A percentile compares a stretch with the other conserved stretches of the same genome.
Conservation (phyloP, 2,888 invertebrate genomes). For the Tholera decimalis region DNA sequence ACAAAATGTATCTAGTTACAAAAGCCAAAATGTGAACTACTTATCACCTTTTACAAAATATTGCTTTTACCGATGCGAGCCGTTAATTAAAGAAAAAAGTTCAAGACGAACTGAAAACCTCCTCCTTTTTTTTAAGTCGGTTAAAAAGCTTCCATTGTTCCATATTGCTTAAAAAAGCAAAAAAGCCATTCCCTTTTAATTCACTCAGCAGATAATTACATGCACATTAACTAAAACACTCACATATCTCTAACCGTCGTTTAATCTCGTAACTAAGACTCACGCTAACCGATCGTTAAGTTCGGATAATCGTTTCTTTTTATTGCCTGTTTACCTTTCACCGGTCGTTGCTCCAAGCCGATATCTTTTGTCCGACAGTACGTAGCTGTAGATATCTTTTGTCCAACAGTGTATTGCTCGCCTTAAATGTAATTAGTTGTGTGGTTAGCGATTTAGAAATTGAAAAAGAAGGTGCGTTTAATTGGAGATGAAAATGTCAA, state of each 20-base stretch:
- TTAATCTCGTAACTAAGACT: constrained; percentile 40
- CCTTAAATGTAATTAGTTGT: constrained; percentile 41
- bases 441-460: constrained; percentile 22
- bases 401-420: constrained; percentile 18
- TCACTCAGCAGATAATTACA: constrained; percentile 23
- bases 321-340: constrained; percentile 70
- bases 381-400: constrained; percentile 21
- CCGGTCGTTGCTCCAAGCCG: constrained; percentile 51
- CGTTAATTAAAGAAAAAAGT: too few species aligned
- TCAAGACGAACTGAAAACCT: too few species aligned
- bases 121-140: too few species aligned
- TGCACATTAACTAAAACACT: constrained; percentile 31
- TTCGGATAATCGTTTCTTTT: constrained; percentile 68
- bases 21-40: too few species aligned
- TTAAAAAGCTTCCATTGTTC: not conserved
- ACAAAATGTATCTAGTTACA: too few species aligned
- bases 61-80: too few species aligned
- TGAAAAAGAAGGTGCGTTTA: not conserved
- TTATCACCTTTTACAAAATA: too few species aligned
- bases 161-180: not conserved
- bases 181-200: constrained; percentile 1
- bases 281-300: constrained; percentile 68
- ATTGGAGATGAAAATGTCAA: not conserved
- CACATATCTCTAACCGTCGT: constrained; percentile 16
- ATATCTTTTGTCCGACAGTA: constrained; percentile 32